Base-by-base conservation (phyloP, 2,888 invertebrate species). In the Ashinkailepas kermadecensis region DNA sequence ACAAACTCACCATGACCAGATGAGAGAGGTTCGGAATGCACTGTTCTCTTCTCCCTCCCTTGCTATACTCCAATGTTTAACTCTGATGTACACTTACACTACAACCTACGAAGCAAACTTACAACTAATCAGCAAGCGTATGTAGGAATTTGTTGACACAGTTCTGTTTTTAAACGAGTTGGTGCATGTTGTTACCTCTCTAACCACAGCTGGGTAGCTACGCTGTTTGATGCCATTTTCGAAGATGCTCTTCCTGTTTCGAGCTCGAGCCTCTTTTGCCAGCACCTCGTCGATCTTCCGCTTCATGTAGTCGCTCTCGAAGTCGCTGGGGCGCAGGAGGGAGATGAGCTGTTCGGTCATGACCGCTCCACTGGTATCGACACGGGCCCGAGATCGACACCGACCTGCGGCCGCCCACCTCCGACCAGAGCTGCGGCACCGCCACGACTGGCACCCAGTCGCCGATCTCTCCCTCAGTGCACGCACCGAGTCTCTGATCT, bases 291-390 rank as follows among this genome's bases (percentile, higher is more conserved):
- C 74, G 10, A 74, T 74, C 21, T 74, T 74, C 15, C 74, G 7
- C 54, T 74, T 74, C 74, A 74, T 56, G 21, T 74, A 74, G 54
- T 74, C 74, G 15, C 74, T 74, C 39, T 74, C 74, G 54, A 74
- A 74, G 56, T 74, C 74, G 18, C 74, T 56, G 10, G 74, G 74
- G 6, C 74, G 54, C 54, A 74, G 21, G 10, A 74, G 56, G 1
- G 56, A 23, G 18, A 56, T 56, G 15, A 56, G 21, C 56, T 18
- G 56, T 2, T 18, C 74, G 10, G 65, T 65, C 65, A 65, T 65
- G 11, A 59, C 59, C 59, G 39, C 39, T 39, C 39, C 39, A 4
- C 39, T 39, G 39, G 39, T 39, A 4, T 4, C 39, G 39, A 39
- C 39, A 4, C 39, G 4, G 39, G 39, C 39, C 4, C 4, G 2